Evolutionary conservation across 2,888 invertebrate species (phyloP).

Genomic region (Portevinia maculata): DNA sequence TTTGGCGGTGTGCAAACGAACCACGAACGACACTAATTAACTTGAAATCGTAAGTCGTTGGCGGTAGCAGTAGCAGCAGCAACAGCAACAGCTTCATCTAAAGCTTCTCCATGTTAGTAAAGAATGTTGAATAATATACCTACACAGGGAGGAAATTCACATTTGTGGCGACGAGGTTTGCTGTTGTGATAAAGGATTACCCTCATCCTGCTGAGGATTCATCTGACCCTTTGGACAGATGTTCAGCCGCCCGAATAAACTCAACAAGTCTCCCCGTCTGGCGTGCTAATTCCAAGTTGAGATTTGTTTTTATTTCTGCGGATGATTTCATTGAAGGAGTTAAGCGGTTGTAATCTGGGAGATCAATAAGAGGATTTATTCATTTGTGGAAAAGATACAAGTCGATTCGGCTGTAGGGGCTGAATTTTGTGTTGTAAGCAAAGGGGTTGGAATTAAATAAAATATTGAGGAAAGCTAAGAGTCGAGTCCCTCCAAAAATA

Average conservation of each 20-base stretch:
- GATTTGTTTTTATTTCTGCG: conserved; percentile 13
- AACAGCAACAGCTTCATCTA: too few species aligned
- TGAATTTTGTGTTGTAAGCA: too few species aligned
- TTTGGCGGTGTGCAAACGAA: conserved; percentile 8
- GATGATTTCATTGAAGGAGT: conserved; percentile 13
- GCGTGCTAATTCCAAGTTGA: neutral
- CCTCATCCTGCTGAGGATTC: too few species aligned
- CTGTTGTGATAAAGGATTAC: conserved; percentile 1
- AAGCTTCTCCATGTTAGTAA: too few species aligned
- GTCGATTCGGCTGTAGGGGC: too few species aligned
- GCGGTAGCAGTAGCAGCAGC: too few species aligned
- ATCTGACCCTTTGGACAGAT: conserved; percentile 15
- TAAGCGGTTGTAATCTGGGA: conserved; percentile 21
- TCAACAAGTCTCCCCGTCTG: conserved; percentile 12
- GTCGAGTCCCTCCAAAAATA: too few species aligned
- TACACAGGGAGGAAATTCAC: neutral
- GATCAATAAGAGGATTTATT: conserved; percentile 2
- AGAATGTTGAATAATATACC: neutral
- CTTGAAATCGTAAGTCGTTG: neutral
- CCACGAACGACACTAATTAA: conserved; percentile 35
- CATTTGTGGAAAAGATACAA: too few species aligned
- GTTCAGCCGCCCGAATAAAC: neutral
- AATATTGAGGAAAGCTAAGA: too few species aligned
- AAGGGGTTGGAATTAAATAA: too few species aligned
- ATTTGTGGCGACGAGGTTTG: conserved; percentile 3